phyloP scores from a whole-genome alignment of 2,797 vertebrate species.

The Acrocephalus scirpaceus region DNA sequence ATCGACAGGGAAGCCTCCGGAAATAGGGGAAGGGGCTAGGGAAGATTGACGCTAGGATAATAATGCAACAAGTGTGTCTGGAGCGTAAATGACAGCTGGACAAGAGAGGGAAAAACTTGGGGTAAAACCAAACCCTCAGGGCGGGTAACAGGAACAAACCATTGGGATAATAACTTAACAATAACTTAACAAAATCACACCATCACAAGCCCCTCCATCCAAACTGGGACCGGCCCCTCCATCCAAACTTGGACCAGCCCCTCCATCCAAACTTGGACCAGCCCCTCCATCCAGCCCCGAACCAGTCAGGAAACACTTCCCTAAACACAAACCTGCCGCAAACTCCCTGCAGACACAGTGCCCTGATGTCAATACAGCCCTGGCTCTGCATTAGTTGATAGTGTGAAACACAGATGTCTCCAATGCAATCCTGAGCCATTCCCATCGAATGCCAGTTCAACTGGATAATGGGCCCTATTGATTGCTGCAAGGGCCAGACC shows the following conservation, averaged over 20 bases:
- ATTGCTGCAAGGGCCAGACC: slow-evolving; percentile 21
- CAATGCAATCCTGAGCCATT: not conserved
- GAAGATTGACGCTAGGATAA: too few relatives aligned
- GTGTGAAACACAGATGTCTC: not conserved
- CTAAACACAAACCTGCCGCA: not conserved
- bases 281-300: not conserved
- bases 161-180: too few relatives aligned
- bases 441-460: slow-evolving; percentile 31
- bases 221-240: not conserved
- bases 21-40: too few relatives aligned
- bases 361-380: not conserved
- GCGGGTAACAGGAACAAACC: too few relatives aligned
- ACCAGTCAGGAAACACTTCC: not conserved
- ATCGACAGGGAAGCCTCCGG: too few relatives aligned
- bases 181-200: too few relatives aligned
- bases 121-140: too few relatives aligned
- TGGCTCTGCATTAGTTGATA: not conserved
- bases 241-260: too few relatives aligned
- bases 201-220: not conserved
- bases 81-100: too few relatives aligned
- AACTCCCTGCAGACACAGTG: not conserved
- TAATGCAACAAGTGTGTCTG: too few relatives aligned
- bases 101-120: too few relatives aligned
- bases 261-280: not conserved
- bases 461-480: slow-evolving; percentile 44